These are phyloP conservation scores for Ochotona curzoniae DNA, from an alignment of 2,113 vertebrate genomes.

Conservation along the genomic window DNA sequence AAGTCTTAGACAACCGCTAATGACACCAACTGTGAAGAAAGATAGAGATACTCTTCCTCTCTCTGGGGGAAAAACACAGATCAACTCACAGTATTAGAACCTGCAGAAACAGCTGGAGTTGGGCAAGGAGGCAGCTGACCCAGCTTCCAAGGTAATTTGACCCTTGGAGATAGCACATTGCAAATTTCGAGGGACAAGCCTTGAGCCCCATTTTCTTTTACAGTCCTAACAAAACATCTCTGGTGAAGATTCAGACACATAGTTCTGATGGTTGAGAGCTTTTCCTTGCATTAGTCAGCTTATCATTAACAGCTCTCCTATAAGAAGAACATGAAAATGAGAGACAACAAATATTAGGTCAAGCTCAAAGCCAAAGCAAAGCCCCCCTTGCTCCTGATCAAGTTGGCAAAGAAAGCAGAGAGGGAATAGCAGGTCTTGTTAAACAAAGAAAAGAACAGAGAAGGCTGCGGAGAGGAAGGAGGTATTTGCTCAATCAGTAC, in stretches of 20 bases:
- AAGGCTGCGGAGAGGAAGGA: slow-evolving; percentile 59
- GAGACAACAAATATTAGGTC: slow-evolving; percentile 74
- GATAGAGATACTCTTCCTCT: background rate
- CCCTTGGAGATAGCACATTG: background rate
- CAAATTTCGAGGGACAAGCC: background rate
- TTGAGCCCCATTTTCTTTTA: background rate
- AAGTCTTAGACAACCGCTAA: background rate
- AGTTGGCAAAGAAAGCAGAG: slow-evolving; percentile 75
- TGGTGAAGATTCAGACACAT: slow-evolving; percentile 35
- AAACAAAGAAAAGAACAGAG: slow-evolving; percentile 8
- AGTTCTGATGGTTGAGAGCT: slow-evolving; percentile 78
- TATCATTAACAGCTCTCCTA: slow-evolving; percentile 81
- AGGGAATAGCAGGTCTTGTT: background rate
- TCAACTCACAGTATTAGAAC: background rate
- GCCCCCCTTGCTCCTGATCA: slow-evolving; percentile 72
- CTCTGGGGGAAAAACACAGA: background rate
- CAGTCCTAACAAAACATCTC: slow-evolving; percentile 40
- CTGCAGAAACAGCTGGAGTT: background rate
- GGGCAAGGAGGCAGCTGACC: background rate
- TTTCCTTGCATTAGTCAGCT: slow-evolving; percentile 77
- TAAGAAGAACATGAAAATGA: slow-evolving; percentile 80
- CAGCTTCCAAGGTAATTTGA: background rate
- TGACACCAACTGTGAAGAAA: background rate
- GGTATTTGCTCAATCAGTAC: slow-evolving; percentile 90
- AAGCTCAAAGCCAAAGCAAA: slow-evolving; percentile 77